Conservation (phyloP, 2,797 vertebrate genomes). For the Neostethus bicornis region DNA sequence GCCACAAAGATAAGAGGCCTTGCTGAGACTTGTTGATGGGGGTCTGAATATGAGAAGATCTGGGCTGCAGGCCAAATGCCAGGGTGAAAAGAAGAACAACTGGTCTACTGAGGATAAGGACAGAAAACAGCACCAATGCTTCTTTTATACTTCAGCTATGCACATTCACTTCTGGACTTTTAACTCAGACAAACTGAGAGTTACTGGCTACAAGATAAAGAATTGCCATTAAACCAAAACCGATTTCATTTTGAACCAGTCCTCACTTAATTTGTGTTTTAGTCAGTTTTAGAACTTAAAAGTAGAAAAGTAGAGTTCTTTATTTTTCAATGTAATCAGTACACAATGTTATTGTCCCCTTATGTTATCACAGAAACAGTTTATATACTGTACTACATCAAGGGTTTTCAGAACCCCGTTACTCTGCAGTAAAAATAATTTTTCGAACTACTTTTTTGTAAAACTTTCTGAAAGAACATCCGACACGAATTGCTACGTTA, state of each 20-base stretch:
- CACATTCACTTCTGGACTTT: slow-evolving; percentile 38
- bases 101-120: slow-evolving; percentile 40
- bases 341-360: too few relatives aligned
- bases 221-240: slow-evolving; percentile 6
- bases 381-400: slow-evolving; percentile 5
- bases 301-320: too few relatives aligned
- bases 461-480: slow-evolving; percentile 2
- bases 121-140: slow-evolving; percentile 36
- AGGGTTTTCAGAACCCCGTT: neutral
- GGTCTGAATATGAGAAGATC: slow-evolving; percentile 68
- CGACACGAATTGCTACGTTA: neutral
- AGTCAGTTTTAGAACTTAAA: neutral
- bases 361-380: slow-evolving; percentile 6
- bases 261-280: neutral
- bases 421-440: neutral
- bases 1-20: slow-evolving; percentile 57
- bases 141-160: slow-evolving; percentile 25
- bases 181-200: slow-evolving; percentile 6
- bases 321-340: too few relatives aligned
- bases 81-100: slow-evolving; percentile 52
- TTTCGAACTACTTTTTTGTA: slow-evolving; percentile 1
- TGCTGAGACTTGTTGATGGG: slow-evolving; percentile 52
- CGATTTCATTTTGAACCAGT: neutral
- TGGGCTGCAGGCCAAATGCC: slow-evolving; percentile 63
- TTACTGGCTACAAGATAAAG: neutral